phyloP scores from a whole-genome alignment of 2,888 invertebrate species.

The Ephialtes manifestator region DNA sequence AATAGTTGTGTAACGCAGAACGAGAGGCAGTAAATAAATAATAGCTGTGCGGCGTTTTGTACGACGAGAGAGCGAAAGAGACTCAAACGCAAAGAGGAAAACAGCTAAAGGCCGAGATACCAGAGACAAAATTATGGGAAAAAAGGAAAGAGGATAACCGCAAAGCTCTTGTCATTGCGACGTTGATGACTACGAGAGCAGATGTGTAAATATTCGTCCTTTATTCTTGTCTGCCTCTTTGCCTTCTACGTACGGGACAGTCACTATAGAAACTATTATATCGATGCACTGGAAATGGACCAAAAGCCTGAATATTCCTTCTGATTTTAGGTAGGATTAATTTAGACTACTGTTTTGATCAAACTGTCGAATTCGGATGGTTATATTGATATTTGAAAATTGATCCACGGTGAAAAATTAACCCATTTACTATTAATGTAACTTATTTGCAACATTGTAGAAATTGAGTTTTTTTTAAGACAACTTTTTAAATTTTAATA shows the following conservation, averaged over 20 bases:
- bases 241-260: constrained; percentile 39
- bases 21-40: constrained; percentile 83
- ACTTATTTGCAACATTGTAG: no score
- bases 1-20: constrained; percentile 82
- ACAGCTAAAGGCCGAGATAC: constrained; percentile 38
- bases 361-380: neutral
- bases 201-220: constrained; percentile 78
- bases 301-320: neutral
- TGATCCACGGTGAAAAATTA: neutral
- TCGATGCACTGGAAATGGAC: neutral
- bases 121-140: constrained; percentile 29
- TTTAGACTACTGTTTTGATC: neutral
- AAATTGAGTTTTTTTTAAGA: no score
- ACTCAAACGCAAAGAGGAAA: constrained; percentile 20
- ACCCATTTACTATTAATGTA: neutral
- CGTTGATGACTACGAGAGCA: constrained; percentile 69
- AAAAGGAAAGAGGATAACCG: constrained; percentile 58
- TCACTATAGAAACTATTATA: constrained; percentile 47
- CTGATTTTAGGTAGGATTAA: neutral
- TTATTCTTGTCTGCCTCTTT: constrained; percentile 65
- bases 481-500: no score
- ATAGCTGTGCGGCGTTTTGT: constrained; percentile 77
- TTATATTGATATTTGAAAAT: neutral
- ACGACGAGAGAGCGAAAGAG: constrained; percentile 19
- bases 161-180: constrained; percentile 67